These are phyloP conservation scores for Lepilemur septentrionalis DNA, from an alignment of 2,797 vertebrate genomes.

Conservation along the genomic window DNA sequence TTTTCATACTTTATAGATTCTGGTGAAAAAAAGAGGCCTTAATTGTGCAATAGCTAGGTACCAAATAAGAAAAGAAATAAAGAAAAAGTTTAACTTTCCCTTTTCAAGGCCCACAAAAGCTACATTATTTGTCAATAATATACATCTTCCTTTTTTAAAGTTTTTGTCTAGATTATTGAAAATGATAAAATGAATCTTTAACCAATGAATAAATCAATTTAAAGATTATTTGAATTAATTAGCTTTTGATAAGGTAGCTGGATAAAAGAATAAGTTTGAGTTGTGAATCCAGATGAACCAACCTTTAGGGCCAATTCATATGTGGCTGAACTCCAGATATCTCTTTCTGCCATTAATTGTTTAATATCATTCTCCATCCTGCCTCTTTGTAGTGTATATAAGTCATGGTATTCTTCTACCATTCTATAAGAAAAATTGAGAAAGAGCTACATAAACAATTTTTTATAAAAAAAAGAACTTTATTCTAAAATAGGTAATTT, in stretches of 20 bases:
- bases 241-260: not conserved
- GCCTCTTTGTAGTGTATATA: conserved; percentile 90
- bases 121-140: not conserved
- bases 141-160: not conserved
- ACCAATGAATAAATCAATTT: not conserved
- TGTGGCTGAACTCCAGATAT: conserved; percentile 88
- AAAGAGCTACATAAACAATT: not conserved
- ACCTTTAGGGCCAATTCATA: conserved; percentile 91
- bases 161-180: not conserved
- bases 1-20: not conserved
- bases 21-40: not conserved
- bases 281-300: not conserved
- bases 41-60: not conserved
- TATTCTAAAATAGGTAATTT: not conserved
- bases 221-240: not conserved
- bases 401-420: conserved; percentile 89
- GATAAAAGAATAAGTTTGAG: not conserved
- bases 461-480: not conserved
- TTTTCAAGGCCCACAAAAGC: not conserved
- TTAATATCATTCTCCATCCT: conserved; percentile 88
- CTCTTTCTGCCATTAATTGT: conserved; percentile 87
- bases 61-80: not conserved
- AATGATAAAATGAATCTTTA: conserved; percentile 5
- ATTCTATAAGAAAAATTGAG: conserved; percentile 82
- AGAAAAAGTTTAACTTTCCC: not conserved